These are phyloP conservation scores for Conistra vaccinii DNA, from an alignment of 2,888 invertebrate genomes.

Conservation along the genomic window DNA sequence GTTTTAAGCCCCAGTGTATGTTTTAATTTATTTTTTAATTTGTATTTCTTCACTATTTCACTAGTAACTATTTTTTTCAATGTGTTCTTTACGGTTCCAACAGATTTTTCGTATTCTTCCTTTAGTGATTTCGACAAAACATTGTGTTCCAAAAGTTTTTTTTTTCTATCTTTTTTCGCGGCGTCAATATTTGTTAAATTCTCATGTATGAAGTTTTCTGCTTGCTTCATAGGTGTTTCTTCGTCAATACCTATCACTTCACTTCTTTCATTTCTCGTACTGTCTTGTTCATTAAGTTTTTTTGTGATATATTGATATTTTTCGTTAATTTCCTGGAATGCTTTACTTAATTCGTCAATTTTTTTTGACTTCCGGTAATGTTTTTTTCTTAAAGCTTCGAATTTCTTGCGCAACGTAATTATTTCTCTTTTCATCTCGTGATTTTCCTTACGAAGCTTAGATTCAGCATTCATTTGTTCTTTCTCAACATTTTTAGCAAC, in stretches of 20 bases:
- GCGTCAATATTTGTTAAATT: slow-evolving; percentile 2
- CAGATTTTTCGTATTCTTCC: slow-evolving; percentile 8
- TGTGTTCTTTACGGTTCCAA: background rate
- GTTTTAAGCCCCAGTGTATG: slow-evolving; percentile 2
- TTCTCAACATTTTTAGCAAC: slow-evolving; percentile 5
- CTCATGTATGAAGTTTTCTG: background rate
- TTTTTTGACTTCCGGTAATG: slow-evolving; percentile 5
- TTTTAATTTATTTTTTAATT: slow-evolving; percentile 3
- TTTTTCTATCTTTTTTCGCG: background rate
- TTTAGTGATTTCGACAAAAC: background rate
- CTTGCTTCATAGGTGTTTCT: slow-evolving; percentile 6
- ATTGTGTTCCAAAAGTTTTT: slow-evolving; percentile 5
- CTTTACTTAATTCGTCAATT: background rate
- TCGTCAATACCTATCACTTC: background rate
- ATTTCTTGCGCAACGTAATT: background rate
- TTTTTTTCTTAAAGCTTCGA: slow-evolving; percentile 8
- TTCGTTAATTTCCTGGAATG: background rate
- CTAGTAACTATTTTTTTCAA: background rate
- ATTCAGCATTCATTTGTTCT: too few relatives aligned
- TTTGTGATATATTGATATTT: background rate
- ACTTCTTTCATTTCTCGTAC: background rate
- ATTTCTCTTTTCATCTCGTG: background rate
- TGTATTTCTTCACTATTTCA: slow-evolving; percentile 3
- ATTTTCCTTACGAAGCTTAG: slow-evolving; percentile 1
- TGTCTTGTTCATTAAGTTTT: background rate